These are phyloP conservation scores for Morpho deidamia DNA, from an alignment of 2,888 invertebrate species.

Conservation along the genomic window DNA sequence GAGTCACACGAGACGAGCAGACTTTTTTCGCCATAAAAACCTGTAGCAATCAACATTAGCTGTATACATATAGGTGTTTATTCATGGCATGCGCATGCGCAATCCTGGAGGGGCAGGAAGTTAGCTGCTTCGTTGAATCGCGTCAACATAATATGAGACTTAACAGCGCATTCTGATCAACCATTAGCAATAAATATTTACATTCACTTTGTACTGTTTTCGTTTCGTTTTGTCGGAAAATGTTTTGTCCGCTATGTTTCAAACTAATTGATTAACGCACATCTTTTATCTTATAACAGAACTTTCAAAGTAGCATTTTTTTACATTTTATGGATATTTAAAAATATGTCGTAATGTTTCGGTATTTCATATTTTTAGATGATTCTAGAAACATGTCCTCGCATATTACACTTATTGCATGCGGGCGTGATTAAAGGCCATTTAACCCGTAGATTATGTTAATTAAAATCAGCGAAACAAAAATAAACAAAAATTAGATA, in stretches of 20 bases:
- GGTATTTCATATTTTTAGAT: conserved; percentile 23
- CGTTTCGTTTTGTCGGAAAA: not conserved
- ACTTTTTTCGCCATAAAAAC: conserved; percentile 11
- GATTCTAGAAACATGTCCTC: conserved; percentile 49
- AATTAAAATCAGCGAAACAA: conserved; percentile 31
- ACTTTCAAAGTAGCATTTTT: too few relatives aligned
- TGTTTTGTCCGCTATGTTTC: not conserved
- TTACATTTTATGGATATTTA: not conserved
- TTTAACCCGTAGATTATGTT: conserved; percentile 61
- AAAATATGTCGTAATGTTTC: not conserved
- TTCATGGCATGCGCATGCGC: conserved; percentile 51
- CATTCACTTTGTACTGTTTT: not conserved
- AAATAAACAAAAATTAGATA: too few relatives aligned
- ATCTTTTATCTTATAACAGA: too few relatives aligned
- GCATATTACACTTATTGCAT: conserved; percentile 48
- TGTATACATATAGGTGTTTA: conserved; percentile 40
- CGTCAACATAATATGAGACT: conserved; percentile 48
- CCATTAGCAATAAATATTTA: conserved; percentile 38
- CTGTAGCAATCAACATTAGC: conserved; percentile 12
- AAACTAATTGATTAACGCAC: not conserved
- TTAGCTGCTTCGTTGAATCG: conserved; percentile 58
- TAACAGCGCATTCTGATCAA: conserved; percentile 35
- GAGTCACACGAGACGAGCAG: conserved; percentile 2
- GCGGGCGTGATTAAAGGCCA: conserved; percentile 58
- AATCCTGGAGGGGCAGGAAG: conserved; percentile 55